These are phyloP conservation scores for Pachymerium ferrugineum DNA, from an alignment of 2,888 invertebrate species.

Conservation along the genomic window DNA sequence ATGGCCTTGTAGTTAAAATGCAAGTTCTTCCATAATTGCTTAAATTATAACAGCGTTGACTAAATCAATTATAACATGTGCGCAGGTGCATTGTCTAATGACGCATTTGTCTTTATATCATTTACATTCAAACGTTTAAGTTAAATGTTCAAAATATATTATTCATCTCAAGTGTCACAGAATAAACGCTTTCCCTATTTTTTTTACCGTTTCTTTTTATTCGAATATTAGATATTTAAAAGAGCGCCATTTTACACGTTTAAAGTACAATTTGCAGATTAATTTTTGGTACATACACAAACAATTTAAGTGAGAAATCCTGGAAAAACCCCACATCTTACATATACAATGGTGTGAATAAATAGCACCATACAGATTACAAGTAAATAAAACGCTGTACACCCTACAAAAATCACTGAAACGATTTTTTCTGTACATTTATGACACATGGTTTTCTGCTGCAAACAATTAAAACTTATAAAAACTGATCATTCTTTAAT, in stretches of 20 bases:
- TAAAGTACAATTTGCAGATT: neutral
- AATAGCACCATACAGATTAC: conserved; percentile 5
- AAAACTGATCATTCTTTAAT: conserved; percentile 3
- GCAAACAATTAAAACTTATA: conserved; percentile 24
- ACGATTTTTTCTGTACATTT: neutral
- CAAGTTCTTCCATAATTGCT: no score
- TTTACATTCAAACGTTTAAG: no score
- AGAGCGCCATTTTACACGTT: neutral
- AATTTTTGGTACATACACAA: neutral
- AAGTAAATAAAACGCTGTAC: conserved; percentile 9
- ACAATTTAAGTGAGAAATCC: neutral
- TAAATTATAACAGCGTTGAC: no score
- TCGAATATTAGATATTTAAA: conserved; percentile 19
- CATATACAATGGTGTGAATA: conserved; percentile 24
- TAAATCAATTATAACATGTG: no score
- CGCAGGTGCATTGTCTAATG: no score
- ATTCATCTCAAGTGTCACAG: no score
- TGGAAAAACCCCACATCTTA: neutral
- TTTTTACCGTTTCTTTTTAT: conserved; percentile 15
- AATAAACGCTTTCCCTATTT: neutral
- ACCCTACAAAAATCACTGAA: conserved; percentile 9
- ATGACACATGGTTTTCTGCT: conserved; percentile 19
- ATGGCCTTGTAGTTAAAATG: no score
- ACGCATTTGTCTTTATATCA: no score
- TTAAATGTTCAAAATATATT: no score